Evolutionary conservation across 2,113 vertebrate genomes (phyloP).

Genomic region (Dromaius novaehollandiae): DNA sequence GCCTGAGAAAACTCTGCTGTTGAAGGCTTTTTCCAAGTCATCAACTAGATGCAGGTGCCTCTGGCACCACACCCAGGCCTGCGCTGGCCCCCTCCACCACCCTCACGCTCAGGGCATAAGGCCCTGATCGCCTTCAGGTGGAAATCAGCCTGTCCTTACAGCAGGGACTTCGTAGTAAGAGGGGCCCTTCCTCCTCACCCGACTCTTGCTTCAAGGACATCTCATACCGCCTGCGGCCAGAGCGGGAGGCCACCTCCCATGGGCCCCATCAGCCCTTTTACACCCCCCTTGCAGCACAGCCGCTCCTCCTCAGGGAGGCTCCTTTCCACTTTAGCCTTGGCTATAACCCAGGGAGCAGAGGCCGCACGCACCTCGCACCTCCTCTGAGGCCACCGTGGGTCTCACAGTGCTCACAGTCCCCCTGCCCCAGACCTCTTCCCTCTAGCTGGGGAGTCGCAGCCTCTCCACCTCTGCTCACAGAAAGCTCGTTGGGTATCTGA

Average conservation of each 20-base stretch:
- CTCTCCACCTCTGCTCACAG: neutral
- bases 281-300: neutral
- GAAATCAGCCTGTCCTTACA: neutral
- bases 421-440: neutral
- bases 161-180: neutral
- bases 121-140: neutral
- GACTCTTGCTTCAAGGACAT: neutral
- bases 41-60: neutral
- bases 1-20: neutral
- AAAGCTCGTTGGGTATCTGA: neutral
- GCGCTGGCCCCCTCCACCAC: neutral
- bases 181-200: neutral
- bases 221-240: neutral
- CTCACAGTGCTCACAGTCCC: neutral
- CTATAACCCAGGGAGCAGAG: neutral
- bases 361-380: neutral
- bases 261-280: neutral
- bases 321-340: neutral
- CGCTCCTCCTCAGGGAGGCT: neutral
- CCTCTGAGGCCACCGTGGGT: neutral
- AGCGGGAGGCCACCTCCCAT: neutral
- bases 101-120: neutral
- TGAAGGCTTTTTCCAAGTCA: neutral
- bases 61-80: neutral
- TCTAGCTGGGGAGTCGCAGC: neutral